Evolutionary conservation across 2,888 invertebrate genomes (phyloP).

Genomic region (Mamestra brassicae): DNA sequence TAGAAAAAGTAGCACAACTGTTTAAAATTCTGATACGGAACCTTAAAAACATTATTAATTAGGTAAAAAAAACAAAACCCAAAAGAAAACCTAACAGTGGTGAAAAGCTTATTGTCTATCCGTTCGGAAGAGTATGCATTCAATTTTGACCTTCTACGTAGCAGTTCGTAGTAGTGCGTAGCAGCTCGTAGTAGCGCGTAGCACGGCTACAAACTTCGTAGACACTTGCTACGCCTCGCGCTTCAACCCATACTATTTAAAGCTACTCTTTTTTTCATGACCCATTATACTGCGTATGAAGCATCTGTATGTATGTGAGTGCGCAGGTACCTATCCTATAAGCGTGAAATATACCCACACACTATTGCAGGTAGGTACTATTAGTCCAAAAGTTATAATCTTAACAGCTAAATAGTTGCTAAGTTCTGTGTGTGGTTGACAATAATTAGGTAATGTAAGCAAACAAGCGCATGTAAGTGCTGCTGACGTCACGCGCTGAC

Average conservation of each 20-base stretch:
- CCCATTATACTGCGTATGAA: not conserved
- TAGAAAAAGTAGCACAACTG: not conserved
- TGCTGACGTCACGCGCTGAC: constrained; percentile 58
- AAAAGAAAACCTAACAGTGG: not conserved
- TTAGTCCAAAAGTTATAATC: constrained; percentile 18
- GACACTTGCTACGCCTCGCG: constrained; percentile 30
- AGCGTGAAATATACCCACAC: not conserved
- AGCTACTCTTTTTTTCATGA: not conserved
- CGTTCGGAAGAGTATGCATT: not conserved
- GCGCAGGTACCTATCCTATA: not conserved
- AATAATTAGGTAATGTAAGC: constrained; percentile 46
- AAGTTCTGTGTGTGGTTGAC: constrained; percentile 30
- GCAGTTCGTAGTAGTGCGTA: constrained; percentile 49
- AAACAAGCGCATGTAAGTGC: constrained; percentile 36
- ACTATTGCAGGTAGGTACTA: not conserved
- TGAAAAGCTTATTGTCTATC: too few species aligned
- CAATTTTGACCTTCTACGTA: constrained; percentile 23
- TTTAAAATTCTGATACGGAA: not conserved
- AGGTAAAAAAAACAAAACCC: too few species aligned
- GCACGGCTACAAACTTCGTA: constrained; percentile 50
- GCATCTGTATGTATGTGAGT: not conserved
- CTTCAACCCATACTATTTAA: not conserved
- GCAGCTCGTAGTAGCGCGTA: constrained; percentile 49
- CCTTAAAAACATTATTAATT: not conserved
- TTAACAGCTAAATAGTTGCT: constrained; percentile 20